Percentiles rank a stretch among this genome's conserved stretches.
Conservation (phyloP, 92 coral and sea anemone species). For the Parazoanthus swiftii region DNA sequence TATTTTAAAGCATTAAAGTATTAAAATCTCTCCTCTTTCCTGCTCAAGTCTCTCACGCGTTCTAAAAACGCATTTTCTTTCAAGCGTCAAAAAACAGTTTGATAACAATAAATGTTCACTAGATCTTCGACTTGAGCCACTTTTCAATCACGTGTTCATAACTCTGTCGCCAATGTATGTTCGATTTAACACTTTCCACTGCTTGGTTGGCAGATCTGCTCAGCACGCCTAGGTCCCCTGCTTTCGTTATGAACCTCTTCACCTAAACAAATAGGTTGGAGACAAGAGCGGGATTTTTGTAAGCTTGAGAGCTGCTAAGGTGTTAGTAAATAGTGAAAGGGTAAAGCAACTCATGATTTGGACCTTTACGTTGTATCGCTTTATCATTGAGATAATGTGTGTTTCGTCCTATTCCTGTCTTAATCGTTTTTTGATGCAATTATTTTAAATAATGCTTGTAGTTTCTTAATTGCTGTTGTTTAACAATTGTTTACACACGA, state of each 20-base stretch:
- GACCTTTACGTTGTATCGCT: neutral
- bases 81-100: neutral
- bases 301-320: too few species aligned
- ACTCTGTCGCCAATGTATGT: conserved; percentile 57
- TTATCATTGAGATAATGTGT: neutral
- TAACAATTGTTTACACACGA: too few species aligned
- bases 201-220: conserved; percentile 43
- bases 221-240: conserved; percentile 25
- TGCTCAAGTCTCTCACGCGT: too few species aligned
- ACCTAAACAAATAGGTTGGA: conserved; percentile 26
- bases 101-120: neutral
- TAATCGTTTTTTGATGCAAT: too few species aligned
- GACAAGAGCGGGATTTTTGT: too few species aligned
- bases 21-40: too few species aligned
- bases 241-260: conserved; percentile 24
- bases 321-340: neutral
- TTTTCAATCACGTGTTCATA: conserved; percentile 44
- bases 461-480: too few species aligned
- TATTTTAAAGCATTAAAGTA: too few species aligned
- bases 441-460: too few species aligned
- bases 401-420: too few species aligned
- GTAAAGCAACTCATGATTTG: too few species aligned
- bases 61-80: too few species aligned
- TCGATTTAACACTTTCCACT: conserved; percentile 47
- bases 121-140: conserved; percentile 36